Percentiles rank a stretch among this genome's conserved stretches.
These are phyloP conservation scores for Oplegnathus fasciatus DNA, from an alignment of 2,113 vertebrate genomes.

Conservation along the genomic window DNA sequence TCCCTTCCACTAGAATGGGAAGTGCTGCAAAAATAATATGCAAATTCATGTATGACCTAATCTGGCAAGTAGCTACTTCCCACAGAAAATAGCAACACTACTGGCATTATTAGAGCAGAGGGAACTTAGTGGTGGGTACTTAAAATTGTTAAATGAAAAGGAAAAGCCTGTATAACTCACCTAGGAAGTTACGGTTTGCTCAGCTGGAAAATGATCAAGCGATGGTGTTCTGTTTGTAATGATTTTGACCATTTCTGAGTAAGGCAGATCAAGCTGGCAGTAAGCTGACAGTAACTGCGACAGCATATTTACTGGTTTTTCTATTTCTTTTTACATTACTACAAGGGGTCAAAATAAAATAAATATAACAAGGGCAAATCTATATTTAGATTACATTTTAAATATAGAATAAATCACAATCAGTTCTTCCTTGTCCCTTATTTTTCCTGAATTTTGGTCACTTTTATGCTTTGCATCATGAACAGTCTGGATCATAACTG, in stretches of 20 bases:
- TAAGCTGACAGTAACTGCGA: not conserved
- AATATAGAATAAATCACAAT: not conserved
- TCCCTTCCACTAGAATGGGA: not conserved
- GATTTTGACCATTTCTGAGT: not conserved
- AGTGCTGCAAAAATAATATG: not conserved
- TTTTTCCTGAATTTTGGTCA: not conserved
- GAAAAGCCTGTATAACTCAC: not conserved
- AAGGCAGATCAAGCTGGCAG: not conserved
- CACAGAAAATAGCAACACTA: conserved; percentile 15
- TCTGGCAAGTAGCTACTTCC: conserved; percentile 14
- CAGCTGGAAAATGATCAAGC: not conserved
- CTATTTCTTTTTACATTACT: not conserved
- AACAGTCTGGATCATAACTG: not conserved
- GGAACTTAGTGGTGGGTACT: not conserved
- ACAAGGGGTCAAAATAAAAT: not conserved
- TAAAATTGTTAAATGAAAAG: not conserved
- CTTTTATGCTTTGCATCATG: not conserved
- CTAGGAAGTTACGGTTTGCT: not conserved
- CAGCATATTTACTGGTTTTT: not conserved
- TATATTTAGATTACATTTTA: not conserved
- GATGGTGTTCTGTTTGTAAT: not conserved
- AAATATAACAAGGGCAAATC: not conserved
- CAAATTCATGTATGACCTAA: conserved; percentile 24
- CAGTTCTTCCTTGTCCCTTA: not conserved
- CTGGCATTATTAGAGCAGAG: conserved; percentile 8